Base-by-base conservation (phyloP, 1,140 invertebrate species). In the Helicoverpa zea region DNA sequence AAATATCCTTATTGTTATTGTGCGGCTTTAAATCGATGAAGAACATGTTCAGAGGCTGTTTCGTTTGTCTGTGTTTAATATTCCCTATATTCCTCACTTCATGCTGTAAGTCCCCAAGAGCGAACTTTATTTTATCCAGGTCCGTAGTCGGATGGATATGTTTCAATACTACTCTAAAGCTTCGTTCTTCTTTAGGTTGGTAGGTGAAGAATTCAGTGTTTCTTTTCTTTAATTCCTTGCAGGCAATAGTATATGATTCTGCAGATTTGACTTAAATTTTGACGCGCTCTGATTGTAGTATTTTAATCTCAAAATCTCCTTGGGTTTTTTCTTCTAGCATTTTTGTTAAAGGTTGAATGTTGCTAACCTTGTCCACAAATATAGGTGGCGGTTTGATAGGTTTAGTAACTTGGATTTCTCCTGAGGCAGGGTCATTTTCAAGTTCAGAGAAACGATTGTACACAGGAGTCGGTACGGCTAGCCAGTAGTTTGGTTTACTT, bases 181-280 rank as follows among this genome's bases (percentile, higher is more conserved):
- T 66, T 14, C 52, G 56, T 30, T 81, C 73, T 30, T 58, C 9
- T 58, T 80, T 80, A 1, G 77, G 77, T 68, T 76, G 47, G 52
- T 81, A 81, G 0, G 61, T 81, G 54, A 35, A 76, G 13, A 76
- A 81, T 35, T 81, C 72, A 68, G 80, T 81, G 18, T 75, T 52
- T 70, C 43, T 81, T 12, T 13, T 56, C n/a, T 76, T 61, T 1
- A 81, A 14, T 74, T 82, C 68, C 4, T 30, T 30, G 4, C 2
- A 30, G 30, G 4, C 30, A 2, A 4, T 30, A 2, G 30, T 30
- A 4, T 82, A 82, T 47, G 75, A 16, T 13, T 82, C 75, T 0
- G 35, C 13, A n/a, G 43, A 2, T 70, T 51, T 51, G 2, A 43
- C 1, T 23, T 49, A 16, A n/a, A 70, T 70, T 51, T 70, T 70